Conservation (phyloP, 2,113 vertebrate genomes). For the Eidolon helvum region DNA sequence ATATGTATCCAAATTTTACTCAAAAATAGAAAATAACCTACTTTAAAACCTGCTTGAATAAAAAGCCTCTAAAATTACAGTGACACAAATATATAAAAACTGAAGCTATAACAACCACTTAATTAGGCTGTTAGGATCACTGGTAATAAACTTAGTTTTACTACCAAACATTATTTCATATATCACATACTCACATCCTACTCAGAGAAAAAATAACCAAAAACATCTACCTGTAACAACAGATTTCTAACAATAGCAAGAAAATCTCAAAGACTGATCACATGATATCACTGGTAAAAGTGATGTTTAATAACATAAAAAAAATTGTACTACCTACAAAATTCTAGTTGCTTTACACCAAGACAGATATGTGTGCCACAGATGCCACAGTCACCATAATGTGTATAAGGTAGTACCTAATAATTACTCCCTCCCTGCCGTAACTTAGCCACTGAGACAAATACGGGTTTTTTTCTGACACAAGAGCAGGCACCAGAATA, state of each 20-base stretch:
- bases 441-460: background rate
- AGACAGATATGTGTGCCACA: background rate
- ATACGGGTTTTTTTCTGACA: background rate
- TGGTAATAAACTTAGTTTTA: background rate
- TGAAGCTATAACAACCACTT: background rate
- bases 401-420: no score
- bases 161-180: background rate
- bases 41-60: background rate
- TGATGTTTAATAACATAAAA: background rate
- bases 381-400: no score
- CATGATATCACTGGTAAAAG: background rate
- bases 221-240: background rate
- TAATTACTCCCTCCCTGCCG: background rate
- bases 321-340: background rate
- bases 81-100: background rate
- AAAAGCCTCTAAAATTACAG: background rate
- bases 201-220: background rate
- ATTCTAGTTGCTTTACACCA: background rate
- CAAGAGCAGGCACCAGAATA: background rate
- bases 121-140: background rate
- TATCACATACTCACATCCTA: background rate
- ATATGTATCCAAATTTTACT: background rate
- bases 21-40: background rate
- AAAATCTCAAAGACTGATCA: background rate
- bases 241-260: background rate